Evolutionary conservation across 1,140 invertebrate genomes (phyloP), one percentile per base, ranked within the genome.

Genomic region (Archegozetes longisetosus): DNA sequence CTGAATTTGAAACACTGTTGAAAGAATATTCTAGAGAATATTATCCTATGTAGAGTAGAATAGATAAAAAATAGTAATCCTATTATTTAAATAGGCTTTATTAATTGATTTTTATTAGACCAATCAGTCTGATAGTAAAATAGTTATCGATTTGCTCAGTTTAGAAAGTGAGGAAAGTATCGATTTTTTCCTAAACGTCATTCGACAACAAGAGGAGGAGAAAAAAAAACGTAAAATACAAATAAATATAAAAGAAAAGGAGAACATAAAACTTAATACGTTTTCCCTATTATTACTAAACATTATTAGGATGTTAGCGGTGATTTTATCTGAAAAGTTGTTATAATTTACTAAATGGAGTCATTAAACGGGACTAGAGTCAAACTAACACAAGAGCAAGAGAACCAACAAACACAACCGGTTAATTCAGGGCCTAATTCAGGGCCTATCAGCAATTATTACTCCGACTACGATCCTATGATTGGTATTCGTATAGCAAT

Each of bases 401-500:
- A n/a, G n/a, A n/a, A n/a, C n/a, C n/a, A n/a, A n/a, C n/a, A n/a
- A n/a, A n/a, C n/a, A n/a, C n/a, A n/a, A n/a, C n/a, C n/a, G n/a
- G n/a, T n/a, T n/a, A n/a, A n/a, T 6, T 40, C 32, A 40, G 32
- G 17, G 32, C 6, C 32, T 17, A 17, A 40, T 40, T 40, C 6
- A 40, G 32, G 6, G 32, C 32, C 17, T 6, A 40, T 17, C 32
- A 40, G 17, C 32, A 60, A 24, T 48, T 91, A 86, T 75, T 83
- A 68, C 61, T 61, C 83, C 63, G 87, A 85, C 32, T 91, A 91
- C 72, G 87, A 90, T 75, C 83, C 85, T 65, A 88, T 88, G 85
- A 89, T 86, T 60, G 87, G 87, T 55, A 80, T 77, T 27, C 79
- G 87, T 48, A 91, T 89, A 70, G 88, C 87, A 53, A 84, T 84